A percentile compares a stretch with the other conserved stretches of the same genome.
These are phyloP conservation scores for Pollachius pollachius DNA, from an alignment of 2,113 vertebrate genomes.

Conservation along the genomic window DNA sequence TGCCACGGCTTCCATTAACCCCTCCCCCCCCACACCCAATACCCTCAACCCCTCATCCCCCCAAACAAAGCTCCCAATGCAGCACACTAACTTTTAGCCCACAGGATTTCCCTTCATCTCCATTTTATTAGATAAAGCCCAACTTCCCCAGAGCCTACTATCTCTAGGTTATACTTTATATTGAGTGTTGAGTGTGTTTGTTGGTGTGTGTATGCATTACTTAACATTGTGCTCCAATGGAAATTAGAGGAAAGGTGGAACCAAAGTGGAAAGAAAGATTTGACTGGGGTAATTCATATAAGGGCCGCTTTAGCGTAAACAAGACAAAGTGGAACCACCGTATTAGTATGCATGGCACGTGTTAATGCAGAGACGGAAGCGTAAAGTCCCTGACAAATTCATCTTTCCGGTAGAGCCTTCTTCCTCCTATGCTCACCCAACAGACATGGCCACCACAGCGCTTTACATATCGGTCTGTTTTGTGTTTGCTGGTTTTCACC, in stretches of 20 bases:
- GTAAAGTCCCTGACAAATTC: constrained; percentile 59
- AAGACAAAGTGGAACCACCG: constrained; percentile 18
- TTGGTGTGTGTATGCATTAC: constrained; percentile 26
- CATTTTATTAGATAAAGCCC: too few species aligned
- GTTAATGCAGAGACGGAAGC: constrained; percentile 25
- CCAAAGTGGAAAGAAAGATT: constrained; percentile 2
- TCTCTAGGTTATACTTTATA: constrained; percentile 23
- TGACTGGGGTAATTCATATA: neutral
- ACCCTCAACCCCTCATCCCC: constrained; percentile 43
- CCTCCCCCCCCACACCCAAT: neutral
- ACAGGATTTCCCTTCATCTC: too few species aligned
- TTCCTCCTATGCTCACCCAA: too few species aligned
- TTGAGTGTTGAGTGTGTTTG: neutral
- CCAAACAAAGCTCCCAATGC: constrained; percentile 40
- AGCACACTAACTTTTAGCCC: constrained; percentile 38
- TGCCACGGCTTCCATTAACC: constrained; percentile 62
- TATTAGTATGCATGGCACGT: constrained; percentile 45
- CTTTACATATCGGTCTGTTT: constrained; percentile 19
- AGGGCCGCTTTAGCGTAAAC: neutral
- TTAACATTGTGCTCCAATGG: too few species aligned
- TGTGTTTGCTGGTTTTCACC: constrained; percentile 3
- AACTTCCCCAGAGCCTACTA: neutral
- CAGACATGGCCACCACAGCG: constrained; percentile 16
- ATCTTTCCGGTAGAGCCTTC: constrained; percentile 52
- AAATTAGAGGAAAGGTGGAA: neutral